Conservation (phyloP, 1,140 invertebrate species). For the Cardiocondyla obscurior region DNA sequence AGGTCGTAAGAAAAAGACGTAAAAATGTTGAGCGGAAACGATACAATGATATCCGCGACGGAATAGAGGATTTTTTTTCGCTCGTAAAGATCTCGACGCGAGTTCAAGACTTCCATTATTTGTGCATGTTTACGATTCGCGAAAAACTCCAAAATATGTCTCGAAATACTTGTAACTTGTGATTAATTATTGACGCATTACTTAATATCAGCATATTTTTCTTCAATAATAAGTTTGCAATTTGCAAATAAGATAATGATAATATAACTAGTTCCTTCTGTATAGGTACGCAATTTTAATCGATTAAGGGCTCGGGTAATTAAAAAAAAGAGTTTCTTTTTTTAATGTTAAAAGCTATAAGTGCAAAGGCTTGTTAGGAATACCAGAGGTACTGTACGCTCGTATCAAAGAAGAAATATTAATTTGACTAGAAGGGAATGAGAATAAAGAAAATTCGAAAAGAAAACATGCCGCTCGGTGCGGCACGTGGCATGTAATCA, state of each 20-base stretch:
- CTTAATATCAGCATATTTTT: neutral
- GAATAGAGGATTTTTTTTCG: neutral
- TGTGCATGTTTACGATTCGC: neutral
- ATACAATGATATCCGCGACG: neutral
- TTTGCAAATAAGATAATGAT: slow-evolving; percentile 4
- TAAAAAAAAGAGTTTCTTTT: too few relatives aligned
- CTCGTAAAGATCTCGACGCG: neutral
- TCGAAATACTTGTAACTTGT: neutral
- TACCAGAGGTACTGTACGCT: too few relatives aligned
- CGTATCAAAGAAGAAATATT: neutral
- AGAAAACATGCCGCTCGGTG: neutral
- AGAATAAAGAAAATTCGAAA: neutral
- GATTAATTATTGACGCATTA: neutral
- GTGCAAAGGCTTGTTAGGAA: too few relatives aligned
- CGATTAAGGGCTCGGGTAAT: neutral
- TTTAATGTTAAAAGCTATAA: too few relatives aligned
- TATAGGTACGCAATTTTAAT: neutral
- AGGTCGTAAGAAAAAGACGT: neutral
- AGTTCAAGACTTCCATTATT: neutral
- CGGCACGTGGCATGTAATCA: neutral
- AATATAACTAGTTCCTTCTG: neutral
- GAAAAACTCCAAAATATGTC: neutral
- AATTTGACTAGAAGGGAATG: neutral
- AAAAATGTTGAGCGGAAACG: neutral
- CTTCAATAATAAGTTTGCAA: neutral